Evolutionary conservation across 2,797 vertebrate genomes (phyloP).

Genomic region (Brachyrhaphis roseni): DNA sequence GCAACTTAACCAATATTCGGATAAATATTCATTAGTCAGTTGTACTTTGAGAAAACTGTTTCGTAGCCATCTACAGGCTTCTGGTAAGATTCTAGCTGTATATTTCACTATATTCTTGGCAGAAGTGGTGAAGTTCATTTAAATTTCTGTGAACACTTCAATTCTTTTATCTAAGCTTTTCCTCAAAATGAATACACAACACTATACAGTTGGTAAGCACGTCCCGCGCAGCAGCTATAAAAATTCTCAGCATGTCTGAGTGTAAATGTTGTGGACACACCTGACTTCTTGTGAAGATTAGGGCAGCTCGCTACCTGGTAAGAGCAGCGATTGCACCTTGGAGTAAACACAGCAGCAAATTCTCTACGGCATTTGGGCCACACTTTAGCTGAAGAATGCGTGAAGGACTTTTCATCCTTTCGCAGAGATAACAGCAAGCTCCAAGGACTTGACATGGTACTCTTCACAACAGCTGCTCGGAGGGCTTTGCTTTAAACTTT

Average conservation of each 20-base stretch:
- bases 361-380: background rate
- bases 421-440: background rate
- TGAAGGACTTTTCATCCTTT: conserved; percentile 1
- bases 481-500: background rate
- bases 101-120: background rate
- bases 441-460: background rate
- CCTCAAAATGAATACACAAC: background rate
- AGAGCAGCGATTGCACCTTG: conserved; percentile 1
- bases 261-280: background rate
- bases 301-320: background rate
- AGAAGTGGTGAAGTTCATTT: background rate
- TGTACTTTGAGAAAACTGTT: background rate
- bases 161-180: background rate
- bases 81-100: background rate
- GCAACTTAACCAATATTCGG: background rate
- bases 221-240: background rate
- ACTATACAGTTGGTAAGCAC: background rate
- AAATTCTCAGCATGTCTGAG: background rate
- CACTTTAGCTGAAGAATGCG: conserved; percentile 2
- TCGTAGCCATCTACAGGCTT: background rate
- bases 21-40: background rate
- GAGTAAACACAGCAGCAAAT: background rate
- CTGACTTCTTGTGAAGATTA: conserved; percentile 10
- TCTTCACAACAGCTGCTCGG: background rate
- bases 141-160: background rate